Evolutionary conservation across 2,888 invertebrate species (phyloP), one percentile per base, ranked within the genome.

Genomic region (Drosophila mettleri): DNA sequence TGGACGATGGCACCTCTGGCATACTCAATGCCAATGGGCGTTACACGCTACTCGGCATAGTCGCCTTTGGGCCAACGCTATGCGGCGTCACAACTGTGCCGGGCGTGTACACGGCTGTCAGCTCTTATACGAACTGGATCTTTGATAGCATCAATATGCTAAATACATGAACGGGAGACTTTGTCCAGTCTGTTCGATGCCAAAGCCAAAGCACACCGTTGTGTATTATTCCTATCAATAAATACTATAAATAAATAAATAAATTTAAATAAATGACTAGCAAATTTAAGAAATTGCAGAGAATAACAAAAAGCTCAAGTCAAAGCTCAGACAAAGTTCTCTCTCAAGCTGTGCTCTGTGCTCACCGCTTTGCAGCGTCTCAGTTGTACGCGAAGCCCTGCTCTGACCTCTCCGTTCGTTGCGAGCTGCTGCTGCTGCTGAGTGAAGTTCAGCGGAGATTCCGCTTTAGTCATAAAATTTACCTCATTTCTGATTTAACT

Each of bases 91-190:
- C 90, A 0, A 83, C 90, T 27, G 86, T 90, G 46, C 93, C 93
- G 0, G 93, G 92, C 7, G 91, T 93, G 1, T 93, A 93, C 64
- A 93, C 93, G 14, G 89, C 91, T 16, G 91, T 93, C 8, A 87
- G 90, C 22, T 87, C 91, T 36, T 92, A 90, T 63, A 80, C 91
- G 64, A 88, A 91, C 38, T 93, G 93, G 93, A 93, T 93, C 3
- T 58, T 72, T 14, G 60, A 58, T 5, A 88, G 51, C 54, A 70
- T 85, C 7, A 52, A 16, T 36, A 20, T 39, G 20, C 18, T 16
- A 2, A 62, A 31, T 45, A 20, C 22, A 22, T 57, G 29, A 57
- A 14, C 34, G 18, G n/a, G n/a, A 46, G 14, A 27, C 62, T 61
- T 36, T 59, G 45, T 66, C 66, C 78, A 86, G 78, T 69, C 64